These are phyloP conservation scores for Oryzias curvinotus DNA, from an alignment of 2,113 vertebrate species.

Conservation along the genomic window DNA sequence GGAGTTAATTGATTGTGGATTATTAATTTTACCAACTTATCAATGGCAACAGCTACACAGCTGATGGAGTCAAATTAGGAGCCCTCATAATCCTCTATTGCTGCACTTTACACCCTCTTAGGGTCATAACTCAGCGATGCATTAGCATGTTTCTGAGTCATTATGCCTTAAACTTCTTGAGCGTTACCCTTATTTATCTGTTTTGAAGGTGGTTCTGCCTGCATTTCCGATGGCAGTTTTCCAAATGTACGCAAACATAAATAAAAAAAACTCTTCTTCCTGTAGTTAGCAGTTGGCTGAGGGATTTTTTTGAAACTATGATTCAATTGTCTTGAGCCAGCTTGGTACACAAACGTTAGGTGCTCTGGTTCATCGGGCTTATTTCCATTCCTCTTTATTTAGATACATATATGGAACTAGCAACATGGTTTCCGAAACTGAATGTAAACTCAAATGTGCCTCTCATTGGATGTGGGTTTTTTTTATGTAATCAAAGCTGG, in stretches of 20 bases:
- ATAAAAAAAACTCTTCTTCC: not conserved
- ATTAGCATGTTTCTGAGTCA: not conserved
- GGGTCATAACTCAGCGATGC: not conserved
- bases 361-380: too few species aligned
- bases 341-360: too few species aligned
- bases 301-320: too few species aligned
- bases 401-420: too few species aligned
- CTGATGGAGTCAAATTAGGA: conserved; percentile 3
- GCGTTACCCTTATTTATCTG: too few species aligned
- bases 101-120: not conserved
- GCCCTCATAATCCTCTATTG: not conserved
- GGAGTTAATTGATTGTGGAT: not conserved
- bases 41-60: not conserved
- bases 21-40: not conserved
- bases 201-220: not conserved
- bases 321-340: too few species aligned
- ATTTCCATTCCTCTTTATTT: too few species aligned
- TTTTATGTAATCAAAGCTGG: conserved; percentile 6
- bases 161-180: not conserved
- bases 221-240: not conserved
- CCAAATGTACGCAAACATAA: conserved; percentile 1
- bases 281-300: too few species aligned
- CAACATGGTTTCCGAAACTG: too few species aligned
- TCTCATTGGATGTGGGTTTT: conserved; percentile 27
- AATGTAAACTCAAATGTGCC: conserved; percentile 7